phyloP scores from a whole-genome alignment of 2,888 invertebrate genomes.

The Drosophila kanekoi region DNA sequence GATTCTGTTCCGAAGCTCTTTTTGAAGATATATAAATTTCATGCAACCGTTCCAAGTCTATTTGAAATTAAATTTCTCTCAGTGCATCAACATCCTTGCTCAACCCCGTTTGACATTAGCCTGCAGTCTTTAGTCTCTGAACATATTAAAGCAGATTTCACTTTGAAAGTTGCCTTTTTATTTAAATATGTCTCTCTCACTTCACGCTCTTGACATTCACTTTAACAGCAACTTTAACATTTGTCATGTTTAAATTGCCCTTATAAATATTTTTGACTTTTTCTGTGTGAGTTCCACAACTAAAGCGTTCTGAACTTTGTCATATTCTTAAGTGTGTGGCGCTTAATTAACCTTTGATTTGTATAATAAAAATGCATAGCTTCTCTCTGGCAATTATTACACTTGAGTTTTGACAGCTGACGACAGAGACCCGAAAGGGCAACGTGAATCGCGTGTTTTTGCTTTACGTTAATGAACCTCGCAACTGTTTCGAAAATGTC shows the following conservation, averaged over 20 bases:
- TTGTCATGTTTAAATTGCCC: neutral
- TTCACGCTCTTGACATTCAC: constrained; percentile 13
- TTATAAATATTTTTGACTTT: neutral
- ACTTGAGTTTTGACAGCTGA: constrained; percentile 8
- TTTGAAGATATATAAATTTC: too few species aligned
- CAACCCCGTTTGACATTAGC: too few species aligned
- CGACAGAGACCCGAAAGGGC: constrained; percentile 10
- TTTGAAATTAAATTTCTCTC: too few species aligned
- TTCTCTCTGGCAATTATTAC: constrained; percentile 11
- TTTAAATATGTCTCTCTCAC: neutral
- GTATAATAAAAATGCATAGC: constrained; percentile 3
- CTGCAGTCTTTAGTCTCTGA: too few species aligned
- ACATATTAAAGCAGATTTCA: too few species aligned
- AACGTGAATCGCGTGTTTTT: neutral
- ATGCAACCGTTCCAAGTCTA: too few species aligned
- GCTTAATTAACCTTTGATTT: constrained; percentile 55
- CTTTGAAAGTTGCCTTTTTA: too few species aligned
- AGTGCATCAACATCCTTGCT: too few species aligned
- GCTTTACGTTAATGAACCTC: constrained; percentile 19
- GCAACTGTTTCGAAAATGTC: neutral
- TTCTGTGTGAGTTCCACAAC: neutral
- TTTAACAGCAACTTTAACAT: constrained; percentile 1
- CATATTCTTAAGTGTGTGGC: neutral
- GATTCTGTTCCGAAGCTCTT: too few species aligned
- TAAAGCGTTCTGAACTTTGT: constrained; percentile 17